Conservation (phyloP, 2,888 invertebrate species). For the Smittia aterrima region DNA sequence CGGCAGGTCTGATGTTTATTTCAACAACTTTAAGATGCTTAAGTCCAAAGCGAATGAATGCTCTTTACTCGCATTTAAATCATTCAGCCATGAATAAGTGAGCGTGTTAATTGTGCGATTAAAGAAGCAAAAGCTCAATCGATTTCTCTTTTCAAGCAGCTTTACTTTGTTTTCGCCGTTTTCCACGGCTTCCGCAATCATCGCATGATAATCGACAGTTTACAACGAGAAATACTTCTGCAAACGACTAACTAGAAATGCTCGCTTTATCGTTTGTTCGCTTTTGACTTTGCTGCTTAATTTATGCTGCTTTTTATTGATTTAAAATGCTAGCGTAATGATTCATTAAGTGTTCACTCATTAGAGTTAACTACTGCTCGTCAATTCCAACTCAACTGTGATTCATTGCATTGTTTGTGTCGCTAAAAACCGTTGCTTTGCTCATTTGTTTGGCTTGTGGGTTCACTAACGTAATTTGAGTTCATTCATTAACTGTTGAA, state of each 20-base stretch:
- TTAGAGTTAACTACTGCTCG: not conserved
- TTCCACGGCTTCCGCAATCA: not conserved
- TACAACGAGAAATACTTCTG: not conserved
- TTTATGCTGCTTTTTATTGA: conserved; percentile 1
- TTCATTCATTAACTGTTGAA: too few species aligned
- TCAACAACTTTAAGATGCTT: too few species aligned
- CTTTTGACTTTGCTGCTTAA: not conserved
- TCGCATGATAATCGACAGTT: conserved; percentile 17
- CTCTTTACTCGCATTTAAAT: too few species aligned
- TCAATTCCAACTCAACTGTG: not conserved
- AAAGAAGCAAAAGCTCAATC: too few species aligned
- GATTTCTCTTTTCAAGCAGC: too few species aligned
- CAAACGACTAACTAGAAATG: not conserved
- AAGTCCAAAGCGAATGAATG: too few species aligned
- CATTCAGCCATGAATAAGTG: too few species aligned
- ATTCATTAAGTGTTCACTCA: conserved; percentile 14
- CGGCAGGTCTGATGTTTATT: too few species aligned
- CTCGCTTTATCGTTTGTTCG: not conserved
- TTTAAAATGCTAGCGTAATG: not conserved
- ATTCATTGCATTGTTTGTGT: not conserved
- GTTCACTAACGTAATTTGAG: too few species aligned
- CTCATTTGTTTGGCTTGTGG: not conserved
- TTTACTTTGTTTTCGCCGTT: not conserved
- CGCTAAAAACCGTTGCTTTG: not conserved
- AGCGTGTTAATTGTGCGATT: too few species aligned